phyloP scores from a whole-genome alignment of 2,113 vertebrate species.

The Caranx melampygus region DNA sequence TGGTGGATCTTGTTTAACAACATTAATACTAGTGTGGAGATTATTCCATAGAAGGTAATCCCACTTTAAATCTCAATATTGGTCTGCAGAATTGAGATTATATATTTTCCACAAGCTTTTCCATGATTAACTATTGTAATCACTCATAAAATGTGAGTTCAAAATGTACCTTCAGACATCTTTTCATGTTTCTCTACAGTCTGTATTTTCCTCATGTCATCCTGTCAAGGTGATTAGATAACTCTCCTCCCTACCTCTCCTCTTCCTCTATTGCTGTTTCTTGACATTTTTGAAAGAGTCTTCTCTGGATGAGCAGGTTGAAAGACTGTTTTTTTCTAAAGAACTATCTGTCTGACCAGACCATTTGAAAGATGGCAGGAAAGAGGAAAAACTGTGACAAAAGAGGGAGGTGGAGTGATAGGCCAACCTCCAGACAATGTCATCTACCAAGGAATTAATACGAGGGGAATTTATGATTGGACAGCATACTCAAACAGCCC shows the following conservation, averaged over 20 bases:
- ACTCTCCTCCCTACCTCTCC: background rate
- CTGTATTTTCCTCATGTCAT: conserved; percentile 7
- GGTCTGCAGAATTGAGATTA: no score
- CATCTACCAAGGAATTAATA: conserved; percentile 55
- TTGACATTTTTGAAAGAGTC: conserved; percentile 49
- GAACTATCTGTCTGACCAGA: conserved; percentile 26
- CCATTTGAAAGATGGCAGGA: conserved; percentile 59
- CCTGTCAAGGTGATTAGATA: conserved; percentile 13
- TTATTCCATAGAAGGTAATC: no score
- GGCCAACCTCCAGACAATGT: conserved; percentile 37
- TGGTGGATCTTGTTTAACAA: no score
- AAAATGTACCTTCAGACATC: no score
- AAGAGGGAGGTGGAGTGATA: background rate
- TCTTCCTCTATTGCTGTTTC: conserved; percentile 12
- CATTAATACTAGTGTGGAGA: no score
- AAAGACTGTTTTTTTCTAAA: conserved; percentile 56
- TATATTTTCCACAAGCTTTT: no score
- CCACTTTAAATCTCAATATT: no score
- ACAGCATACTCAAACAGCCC: conserved; percentile 11
- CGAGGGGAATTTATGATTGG: conserved; percentile 51
- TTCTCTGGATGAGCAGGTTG: conserved; percentile 53
- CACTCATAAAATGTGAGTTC: no score
- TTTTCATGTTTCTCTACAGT: background rate
- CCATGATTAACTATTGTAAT: no score
- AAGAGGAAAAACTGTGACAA: conserved; percentile 22